phyloP scores from a whole-genome alignment of 2,888 invertebrate species.

The Drosophila parthenogenetica region DNA sequence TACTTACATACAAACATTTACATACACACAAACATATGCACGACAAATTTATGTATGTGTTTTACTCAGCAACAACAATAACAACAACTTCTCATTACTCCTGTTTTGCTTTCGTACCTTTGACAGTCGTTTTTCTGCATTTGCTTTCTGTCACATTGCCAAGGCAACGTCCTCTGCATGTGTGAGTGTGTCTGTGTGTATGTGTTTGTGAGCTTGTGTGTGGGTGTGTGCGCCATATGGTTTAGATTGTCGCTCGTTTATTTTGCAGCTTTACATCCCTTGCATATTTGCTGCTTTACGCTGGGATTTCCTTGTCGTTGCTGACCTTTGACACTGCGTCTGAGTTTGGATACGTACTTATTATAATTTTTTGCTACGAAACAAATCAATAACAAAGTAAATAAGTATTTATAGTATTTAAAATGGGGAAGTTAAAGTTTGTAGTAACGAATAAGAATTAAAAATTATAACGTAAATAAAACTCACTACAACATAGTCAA shows the following conservation, averaged over 20 bases:
- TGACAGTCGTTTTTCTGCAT: slow-evolving; percentile 49
- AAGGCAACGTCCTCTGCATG: slow-evolving; percentile 59
- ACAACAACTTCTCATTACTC: slow-evolving; percentile 39
- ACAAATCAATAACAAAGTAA: neutral
- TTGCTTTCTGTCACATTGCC: slow-evolving; percentile 75
- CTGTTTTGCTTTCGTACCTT: slow-evolving; percentile 41
- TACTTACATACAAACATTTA: slow-evolving; percentile 18
- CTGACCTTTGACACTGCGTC: slow-evolving; percentile 52
- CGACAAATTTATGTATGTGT: slow-evolving; percentile 8
- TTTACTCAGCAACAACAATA: slow-evolving; percentile 34
- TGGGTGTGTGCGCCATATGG: slow-evolving; percentile 59
- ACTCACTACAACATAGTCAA: no score
- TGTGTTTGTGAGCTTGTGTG: neutral
- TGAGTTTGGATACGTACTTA: neutral
- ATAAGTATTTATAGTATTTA: no score
- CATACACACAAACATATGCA: neutral
- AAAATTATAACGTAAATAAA: no score
- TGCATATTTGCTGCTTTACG: slow-evolving; percentile 22
- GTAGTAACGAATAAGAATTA: no score
- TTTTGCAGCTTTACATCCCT: slow-evolving; percentile 35
- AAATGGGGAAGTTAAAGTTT: no score
- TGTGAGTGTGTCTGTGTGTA: neutral
- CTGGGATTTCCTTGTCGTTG: slow-evolving; percentile 30
- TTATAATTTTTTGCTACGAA: neutral
- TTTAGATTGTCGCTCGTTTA: slow-evolving; percentile 44